Conservation (phyloP, 1,140 invertebrate genomes). For the Battus philenor region DNA sequence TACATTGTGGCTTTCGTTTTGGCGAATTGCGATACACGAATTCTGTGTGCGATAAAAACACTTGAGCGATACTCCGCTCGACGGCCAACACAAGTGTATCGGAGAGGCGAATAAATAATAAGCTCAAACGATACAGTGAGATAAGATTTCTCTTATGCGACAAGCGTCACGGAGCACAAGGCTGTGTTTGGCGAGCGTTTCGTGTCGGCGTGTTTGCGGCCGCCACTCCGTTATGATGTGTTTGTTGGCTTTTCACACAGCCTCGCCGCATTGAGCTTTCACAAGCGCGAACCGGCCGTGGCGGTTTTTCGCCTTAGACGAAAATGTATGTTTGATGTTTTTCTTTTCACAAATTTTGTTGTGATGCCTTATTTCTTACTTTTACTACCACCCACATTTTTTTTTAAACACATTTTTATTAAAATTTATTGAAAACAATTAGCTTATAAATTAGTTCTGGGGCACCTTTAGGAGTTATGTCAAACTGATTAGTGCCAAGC, state of each 20-base stretch:
- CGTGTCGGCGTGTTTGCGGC: conserved; percentile 59
- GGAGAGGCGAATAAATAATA: conserved; percentile 11
- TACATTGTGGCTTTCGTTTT: conserved; percentile 6
- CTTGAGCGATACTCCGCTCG: conserved; percentile 5
- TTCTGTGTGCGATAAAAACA: conserved; percentile 10
- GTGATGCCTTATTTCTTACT: too few relatives aligned
- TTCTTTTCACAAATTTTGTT: too few relatives aligned
- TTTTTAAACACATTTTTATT: too few relatives aligned
- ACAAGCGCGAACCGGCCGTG: conserved; percentile 25
- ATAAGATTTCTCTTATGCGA: conserved; percentile 2
- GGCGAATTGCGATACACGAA: conserved; percentile 6
- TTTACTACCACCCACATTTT: too few relatives aligned
- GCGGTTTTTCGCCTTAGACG: too few relatives aligned
- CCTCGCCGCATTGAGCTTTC: conserved; percentile 24
- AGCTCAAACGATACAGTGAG: neutral
- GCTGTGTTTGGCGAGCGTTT: conserved; percentile 33
- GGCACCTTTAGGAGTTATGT: too few relatives aligned
- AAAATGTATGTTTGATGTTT: too few relatives aligned
- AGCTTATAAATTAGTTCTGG: too few relatives aligned
- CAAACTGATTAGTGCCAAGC: too few relatives aligned
- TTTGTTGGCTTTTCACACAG: conserved; percentile 64
- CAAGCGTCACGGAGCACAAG: conserved; percentile 18
- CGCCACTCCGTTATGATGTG: conserved; percentile 40
- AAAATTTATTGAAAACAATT: too few relatives aligned
- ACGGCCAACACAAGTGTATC: conserved; percentile 10